Evolutionary conservation across 2,888 invertebrate species (phyloP).

Genomic region (Epirrhoe tristata): DNA sequence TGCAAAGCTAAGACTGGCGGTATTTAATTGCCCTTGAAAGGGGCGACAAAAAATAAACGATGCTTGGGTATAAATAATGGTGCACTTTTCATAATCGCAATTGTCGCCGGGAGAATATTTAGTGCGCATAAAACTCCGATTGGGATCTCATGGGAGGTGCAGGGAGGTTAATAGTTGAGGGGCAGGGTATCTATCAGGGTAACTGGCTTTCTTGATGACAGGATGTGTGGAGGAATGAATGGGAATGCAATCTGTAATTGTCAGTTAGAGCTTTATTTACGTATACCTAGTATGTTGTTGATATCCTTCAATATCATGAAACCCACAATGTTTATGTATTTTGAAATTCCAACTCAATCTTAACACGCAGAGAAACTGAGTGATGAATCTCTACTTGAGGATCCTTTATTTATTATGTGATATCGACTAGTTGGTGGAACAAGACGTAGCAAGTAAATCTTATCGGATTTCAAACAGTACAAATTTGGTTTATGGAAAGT

Average conservation of each 20-base stretch:
- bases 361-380: no score
- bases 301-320: no score
- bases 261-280: background rate
- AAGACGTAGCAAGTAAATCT: background rate
- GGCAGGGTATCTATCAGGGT: conserved; percentile 45
- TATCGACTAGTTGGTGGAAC: background rate
- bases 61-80: conserved; percentile 81
- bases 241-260: background rate
- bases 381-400: no score
- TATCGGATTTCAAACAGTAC: conserved; percentile 16
- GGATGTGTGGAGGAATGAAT: conserved; percentile 22
- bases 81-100: conserved; percentile 86
- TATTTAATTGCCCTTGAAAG: conserved; percentile 86
- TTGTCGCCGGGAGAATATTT: conserved; percentile 85
- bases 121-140: conserved; percentile 81
- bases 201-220: conserved; percentile 43
- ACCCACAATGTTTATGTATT: no score
- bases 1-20: conserved; percentile 83
- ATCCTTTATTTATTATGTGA: no score
- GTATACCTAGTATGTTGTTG: no score
- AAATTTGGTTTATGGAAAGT: conserved; percentile 56
- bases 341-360: no score
- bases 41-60: conserved; percentile 84
- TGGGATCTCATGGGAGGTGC: conserved; percentile 60
- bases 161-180: conserved; percentile 69